Evolutionary conservation across 2,113 vertebrate genomes (phyloP), one percentile per base, ranked within the genome.

Genomic region (Engraulis encrasicolus): DNA sequence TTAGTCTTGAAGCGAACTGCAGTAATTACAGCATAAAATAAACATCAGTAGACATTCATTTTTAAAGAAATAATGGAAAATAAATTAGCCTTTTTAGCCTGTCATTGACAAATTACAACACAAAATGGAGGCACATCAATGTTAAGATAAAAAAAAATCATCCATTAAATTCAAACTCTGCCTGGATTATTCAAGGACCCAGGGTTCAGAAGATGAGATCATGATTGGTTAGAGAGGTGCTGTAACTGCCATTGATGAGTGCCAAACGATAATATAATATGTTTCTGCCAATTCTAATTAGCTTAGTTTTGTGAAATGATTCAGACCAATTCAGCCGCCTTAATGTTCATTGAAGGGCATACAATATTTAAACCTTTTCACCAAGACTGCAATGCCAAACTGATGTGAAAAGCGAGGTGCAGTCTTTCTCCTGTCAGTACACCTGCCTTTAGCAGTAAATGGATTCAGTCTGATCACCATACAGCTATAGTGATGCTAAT

Each of bases 51-150:
- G n/a, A n/a, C n/a, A n/a, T n/a, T n/a, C n/a, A n/a, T n/a, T n/a
- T n/a, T n/a, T n/a, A n/a, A n/a, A n/a, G n/a, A n/a, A n/a, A n/a
- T n/a, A n/a, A n/a, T n/a, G n/a, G n/a, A n/a, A n/a, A n/a, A n/a
- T n/a, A n/a, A n/a, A n/a, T n/a, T n/a, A n/a, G n/a, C n/a, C 40
- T 4, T 27, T 74, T 31, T 17, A 31, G 23, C 31, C 31, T 71
- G 78, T 71, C 84, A 82, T 77, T 86, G 85, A 85, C 50, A 86
- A 31, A 82, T 91, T 85, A 87, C 77, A 58, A 50, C 31, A 84
- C 83, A 77, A 36, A 18, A 11, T 34, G 23, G 0, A 31, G 12
- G 66, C 4, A 34, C 66, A 34, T 74, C 2, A 31, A 74, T 74
- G 27, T 74, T 74, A 34, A 34, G 34, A 34, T 74, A n/a, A 74